Percentiles rank a stretch among this genome's conserved stretches.
phyloP scores from a whole-genome alignment of 2,797 vertebrate species.

The Darevskia nairensis region DNA sequence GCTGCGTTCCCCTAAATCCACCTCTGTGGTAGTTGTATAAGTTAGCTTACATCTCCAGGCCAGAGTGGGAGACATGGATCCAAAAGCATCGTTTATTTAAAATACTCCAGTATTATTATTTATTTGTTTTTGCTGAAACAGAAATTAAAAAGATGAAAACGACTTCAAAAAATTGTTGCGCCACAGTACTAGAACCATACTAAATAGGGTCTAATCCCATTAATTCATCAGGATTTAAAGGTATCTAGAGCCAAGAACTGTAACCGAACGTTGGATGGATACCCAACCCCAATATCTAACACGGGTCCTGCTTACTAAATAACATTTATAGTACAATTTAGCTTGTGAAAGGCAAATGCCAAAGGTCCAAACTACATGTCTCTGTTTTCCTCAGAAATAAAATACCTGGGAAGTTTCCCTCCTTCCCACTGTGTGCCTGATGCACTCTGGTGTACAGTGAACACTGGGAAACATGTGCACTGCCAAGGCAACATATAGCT shows the following conservation, averaged over 20 bases:
- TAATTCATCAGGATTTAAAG: not conserved
- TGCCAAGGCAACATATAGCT: too few species aligned
- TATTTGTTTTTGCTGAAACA: conserved; percentile 16
- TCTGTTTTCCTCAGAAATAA: not conserved
- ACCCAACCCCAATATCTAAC: not conserved
- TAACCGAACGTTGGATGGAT: not conserved
- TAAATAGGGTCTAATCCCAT: not conserved
- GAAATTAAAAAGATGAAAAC: conserved; percentile 3
- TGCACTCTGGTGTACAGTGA: too few species aligned
- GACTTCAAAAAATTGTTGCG: not conserved
- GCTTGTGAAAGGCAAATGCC: not conserved
- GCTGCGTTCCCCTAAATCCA: too few species aligned
- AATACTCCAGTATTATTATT: not conserved
- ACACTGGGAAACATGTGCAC: too few species aligned
- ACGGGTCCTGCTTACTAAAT: not conserved
- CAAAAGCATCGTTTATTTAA: conserved; percentile 43
- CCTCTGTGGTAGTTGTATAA: not conserved
- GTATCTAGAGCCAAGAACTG: not conserved
- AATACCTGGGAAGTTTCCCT: too few species aligned
- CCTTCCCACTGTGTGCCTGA: too few species aligned
- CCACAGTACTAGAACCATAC: not conserved
- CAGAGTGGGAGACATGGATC: not conserved
- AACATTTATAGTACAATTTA: not conserved
- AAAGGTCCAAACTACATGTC: not conserved
- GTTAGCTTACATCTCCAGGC: not conserved